Evolutionary conservation across 2,888 invertebrate genomes (phyloP), one percentile per base, ranked within the genome.

Genomic region (Lasioglossum morio): DNA sequence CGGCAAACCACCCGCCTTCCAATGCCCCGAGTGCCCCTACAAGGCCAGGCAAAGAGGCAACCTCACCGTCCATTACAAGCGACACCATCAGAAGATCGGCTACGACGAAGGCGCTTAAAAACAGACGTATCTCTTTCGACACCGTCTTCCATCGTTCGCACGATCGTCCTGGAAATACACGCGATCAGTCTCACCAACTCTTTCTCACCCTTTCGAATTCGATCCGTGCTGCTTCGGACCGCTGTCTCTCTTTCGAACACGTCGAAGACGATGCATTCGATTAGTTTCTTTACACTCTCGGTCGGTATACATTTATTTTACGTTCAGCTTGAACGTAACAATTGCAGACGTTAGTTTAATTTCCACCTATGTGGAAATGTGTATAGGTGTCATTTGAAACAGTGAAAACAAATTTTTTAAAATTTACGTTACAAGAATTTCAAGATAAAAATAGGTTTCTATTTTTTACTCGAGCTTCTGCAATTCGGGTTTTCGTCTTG

Each of bases 1-100:
- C 72, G 98, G 98, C 88, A 98, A 98, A 94, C 97, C 98, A 88
- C 98, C 98, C 0, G 96, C 97, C 87, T 98, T 98, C 95, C 97
- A 97, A 88, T 98, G 98, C 93, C 97, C 98, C 19, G 97, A 97
- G 94, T 98, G 98, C 95, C 96, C 97, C 37, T 97, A 97, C 96
- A 96, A 96, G 92, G 98, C 98, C 87, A 97, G 98, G 93, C 98
- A 98, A 94, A 96, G 98, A 78, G 98, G 98, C 91, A 98, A 98
- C 95, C 96, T 98, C 43, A 97, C 97, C 91, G 98, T 98, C 34
- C 98, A 98, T 95, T 97, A 97, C 90, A 96, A 97, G 90, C 97
- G 98, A 94, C 97, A 98, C 96, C 98, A 98, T 96, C 94, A 94
- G 84, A 95, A 94, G 81, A 92, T 93, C 48, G 87, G 40, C 8